Evolutionary conservation across 2,113 vertebrate species (phyloP).

Genomic region (Crotalus horridus): DNA sequence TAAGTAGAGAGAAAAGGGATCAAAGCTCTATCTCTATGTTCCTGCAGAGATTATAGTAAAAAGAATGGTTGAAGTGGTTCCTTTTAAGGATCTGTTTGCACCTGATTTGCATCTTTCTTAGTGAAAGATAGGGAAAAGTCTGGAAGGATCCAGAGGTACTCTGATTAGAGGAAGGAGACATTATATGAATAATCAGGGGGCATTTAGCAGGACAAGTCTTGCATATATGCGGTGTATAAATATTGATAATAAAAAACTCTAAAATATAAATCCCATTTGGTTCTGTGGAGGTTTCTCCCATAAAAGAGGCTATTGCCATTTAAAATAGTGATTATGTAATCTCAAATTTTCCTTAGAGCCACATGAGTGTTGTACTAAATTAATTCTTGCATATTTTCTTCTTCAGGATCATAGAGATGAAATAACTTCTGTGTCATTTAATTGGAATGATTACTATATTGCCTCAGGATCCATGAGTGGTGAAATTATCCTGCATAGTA

Average conservation of each 20-base stretch:
- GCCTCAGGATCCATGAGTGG: slow-evolving; percentile 93
- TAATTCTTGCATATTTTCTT: background rate
- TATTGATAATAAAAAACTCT: too few relatives aligned
- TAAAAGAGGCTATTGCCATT: background rate
- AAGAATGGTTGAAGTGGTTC: background rate
- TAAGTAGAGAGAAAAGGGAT: background rate
- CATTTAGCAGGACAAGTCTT: background rate
- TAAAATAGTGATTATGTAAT: slow-evolving; percentile 1
- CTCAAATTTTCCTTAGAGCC: background rate
- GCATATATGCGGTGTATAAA: too few relatives aligned
- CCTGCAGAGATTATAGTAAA: background rate
- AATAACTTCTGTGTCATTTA: slow-evolving; percentile 88
- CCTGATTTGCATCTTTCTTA: background rate
- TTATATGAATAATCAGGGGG: background rate
- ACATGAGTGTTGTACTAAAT: background rate
- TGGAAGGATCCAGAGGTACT: background rate
- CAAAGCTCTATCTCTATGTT: background rate
- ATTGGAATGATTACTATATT: slow-evolving; percentile 86
- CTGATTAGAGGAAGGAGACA: background rate
- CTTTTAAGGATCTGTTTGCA: background rate
- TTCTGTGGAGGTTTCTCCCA: background rate
- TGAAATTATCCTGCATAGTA: slow-evolving; percentile 89
- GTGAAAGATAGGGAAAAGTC: background rate
- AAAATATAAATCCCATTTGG: background rate
- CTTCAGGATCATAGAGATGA: slow-evolving; percentile 89